Conservation (phyloP, 2,113 vertebrate species). For the Myiagra hebetior region DNA sequence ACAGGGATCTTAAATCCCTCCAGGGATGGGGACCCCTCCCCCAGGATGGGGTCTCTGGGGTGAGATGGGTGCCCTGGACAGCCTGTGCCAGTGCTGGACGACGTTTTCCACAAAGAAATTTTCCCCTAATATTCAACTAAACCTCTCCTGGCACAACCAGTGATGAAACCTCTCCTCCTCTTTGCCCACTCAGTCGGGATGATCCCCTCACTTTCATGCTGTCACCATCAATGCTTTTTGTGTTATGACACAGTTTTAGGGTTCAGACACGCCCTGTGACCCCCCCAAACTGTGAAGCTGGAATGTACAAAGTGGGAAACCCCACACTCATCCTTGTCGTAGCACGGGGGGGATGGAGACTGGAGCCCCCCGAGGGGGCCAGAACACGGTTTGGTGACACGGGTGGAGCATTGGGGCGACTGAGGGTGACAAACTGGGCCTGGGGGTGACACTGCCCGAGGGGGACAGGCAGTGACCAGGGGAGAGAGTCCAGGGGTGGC, state of each 20-base stretch:
- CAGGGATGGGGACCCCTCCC: background rate
- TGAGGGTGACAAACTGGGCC: background rate
- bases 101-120: background rate
- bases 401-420: background rate
- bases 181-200: accelerated
- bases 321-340: background rate
- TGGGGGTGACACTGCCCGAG: accelerated
- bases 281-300: background rate
- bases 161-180: accelerated
- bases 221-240: accelerated
- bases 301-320: background rate
- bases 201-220: accelerated
- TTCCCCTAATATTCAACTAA: background rate
- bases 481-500: background rate
- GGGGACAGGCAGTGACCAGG: no score
- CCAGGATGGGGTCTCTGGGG: background rate
- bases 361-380: background rate
- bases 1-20: background rate
- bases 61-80: background rate
- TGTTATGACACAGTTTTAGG: accelerated
- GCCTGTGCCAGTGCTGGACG: background rate
- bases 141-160: no score
- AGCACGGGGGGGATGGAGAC: background rate
- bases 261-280: accelerated
- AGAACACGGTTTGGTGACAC: background rate